Evolutionary conservation across 1,140 invertebrate genomes (phyloP).

Genomic region (Drosophila leontia): DNA sequence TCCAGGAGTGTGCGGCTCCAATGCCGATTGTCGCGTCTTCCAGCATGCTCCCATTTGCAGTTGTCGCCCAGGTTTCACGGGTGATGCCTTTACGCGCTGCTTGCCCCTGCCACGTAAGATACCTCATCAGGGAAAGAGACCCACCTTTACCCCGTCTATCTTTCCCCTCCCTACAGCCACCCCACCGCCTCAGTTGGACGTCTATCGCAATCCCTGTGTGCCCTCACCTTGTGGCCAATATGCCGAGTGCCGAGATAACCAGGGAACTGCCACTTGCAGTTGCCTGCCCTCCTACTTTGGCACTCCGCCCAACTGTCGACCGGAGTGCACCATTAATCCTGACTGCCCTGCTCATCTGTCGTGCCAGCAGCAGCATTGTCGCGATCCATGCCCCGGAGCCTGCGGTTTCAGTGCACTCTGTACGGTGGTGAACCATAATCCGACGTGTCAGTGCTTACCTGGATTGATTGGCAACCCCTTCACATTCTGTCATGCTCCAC

Average conservation of each 20-base stretch:
- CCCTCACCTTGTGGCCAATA: slow-evolving; percentile 91
- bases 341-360: slow-evolving; percentile 90
- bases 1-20: slow-evolving; percentile 91
- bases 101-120: slow-evolving; percentile 87
- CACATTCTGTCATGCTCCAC: slow-evolving; percentile 84
- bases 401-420: slow-evolving; percentile 92
- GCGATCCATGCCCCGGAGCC: slow-evolving; percentile 91
- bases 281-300: slow-evolving; percentile 90
- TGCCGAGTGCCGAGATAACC: slow-evolving; percentile 85
- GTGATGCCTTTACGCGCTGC: slow-evolving; percentile 87
- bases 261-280: slow-evolving; percentile 89
- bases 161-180: slow-evolving; percentile 79
- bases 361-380: slow-evolving; percentile 91
- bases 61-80: slow-evolving; percentile 90
- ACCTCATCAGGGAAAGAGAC: slow-evolving; percentile 10
- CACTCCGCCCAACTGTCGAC: slow-evolving; percentile 90
- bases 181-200: slow-evolving; percentile 67
- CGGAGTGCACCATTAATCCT: slow-evolving; percentile 90
- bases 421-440: slow-evolving; percentile 88
- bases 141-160: background rate
- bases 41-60: slow-evolving; percentile 91
- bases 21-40: slow-evolving; percentile 90
- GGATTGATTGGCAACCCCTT: slow-evolving; percentile 85
- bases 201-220: slow-evolving; percentile 90
- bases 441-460: slow-evolving; percentile 88